These are phyloP conservation scores for Euleptes europaea DNA, from an alignment of 2,113 vertebrate genomes.

Conservation along the genomic window DNA sequence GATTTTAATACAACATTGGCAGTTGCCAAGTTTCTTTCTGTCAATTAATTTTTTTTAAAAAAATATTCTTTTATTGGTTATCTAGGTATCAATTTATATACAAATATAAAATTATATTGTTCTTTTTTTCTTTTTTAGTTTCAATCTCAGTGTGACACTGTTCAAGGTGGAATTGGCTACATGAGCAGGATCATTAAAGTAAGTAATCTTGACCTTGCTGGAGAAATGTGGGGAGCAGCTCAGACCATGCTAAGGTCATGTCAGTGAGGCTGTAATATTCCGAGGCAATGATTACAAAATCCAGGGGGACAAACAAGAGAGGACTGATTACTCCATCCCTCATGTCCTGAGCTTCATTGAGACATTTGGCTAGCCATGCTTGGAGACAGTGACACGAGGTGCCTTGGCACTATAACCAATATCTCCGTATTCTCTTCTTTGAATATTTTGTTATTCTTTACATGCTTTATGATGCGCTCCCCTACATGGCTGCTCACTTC, in stretches of 20 bases:
- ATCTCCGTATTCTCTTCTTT: not conserved
- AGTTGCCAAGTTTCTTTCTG: too few species aligned
- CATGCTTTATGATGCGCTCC: not conserved
- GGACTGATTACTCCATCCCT: not conserved
- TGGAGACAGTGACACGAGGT: not conserved
- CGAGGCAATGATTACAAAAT: too few species aligned
- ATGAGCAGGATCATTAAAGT: too few species aligned
- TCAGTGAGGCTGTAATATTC: not conserved
- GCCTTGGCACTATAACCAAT: not conserved
- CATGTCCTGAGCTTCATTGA: not conserved
- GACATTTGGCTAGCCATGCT: not conserved
- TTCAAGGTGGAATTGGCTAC: too few species aligned
- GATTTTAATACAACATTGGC: too few species aligned
- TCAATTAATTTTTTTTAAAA: too few species aligned
- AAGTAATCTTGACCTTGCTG: too few species aligned
- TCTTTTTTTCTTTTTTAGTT: too few species aligned
- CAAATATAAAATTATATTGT: too few species aligned
- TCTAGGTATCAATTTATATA: too few species aligned
- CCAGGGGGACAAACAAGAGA: not conserved
- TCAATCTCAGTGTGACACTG: too few species aligned
- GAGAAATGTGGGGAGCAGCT: not conserved
- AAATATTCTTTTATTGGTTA: too few species aligned
- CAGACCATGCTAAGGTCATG: not conserved
- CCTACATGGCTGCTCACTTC: not conserved
- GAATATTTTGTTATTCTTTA: not conserved